Percentiles rank a stretch among this genome's conserved stretches.
Evolutionary conservation across 2,113 vertebrate genomes (phyloP).

Genomic region (Hoplias malabaricus): DNA sequence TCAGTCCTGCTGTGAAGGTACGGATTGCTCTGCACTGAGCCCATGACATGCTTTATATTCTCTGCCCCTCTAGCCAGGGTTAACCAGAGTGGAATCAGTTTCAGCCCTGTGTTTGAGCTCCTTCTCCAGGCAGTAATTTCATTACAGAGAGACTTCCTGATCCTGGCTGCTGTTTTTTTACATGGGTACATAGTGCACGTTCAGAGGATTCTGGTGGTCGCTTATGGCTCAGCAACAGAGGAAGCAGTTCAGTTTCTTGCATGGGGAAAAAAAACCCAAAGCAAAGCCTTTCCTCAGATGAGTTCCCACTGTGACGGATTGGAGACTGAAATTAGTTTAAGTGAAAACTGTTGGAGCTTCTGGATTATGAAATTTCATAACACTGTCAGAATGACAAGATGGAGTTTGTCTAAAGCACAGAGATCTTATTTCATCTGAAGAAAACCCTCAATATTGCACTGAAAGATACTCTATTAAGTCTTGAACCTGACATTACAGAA

Average conservation of each 20-base stretch:
- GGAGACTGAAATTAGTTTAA: background rate
- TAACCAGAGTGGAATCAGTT: slow-evolving; percentile 12
- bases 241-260: background rate
- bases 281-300: background rate
- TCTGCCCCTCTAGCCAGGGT: background rate
- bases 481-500: no score
- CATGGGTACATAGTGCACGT: slow-evolving; percentile 37
- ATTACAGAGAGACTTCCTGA: slow-evolving; percentile 54
- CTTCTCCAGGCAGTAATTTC: slow-evolving; percentile 49
- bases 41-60: background rate
- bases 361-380: background rate
- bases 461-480: no score
- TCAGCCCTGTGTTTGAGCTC: slow-evolving; percentile 44
- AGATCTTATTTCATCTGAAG: background rate
- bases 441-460: background rate
- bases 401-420: background rate
- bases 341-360: background rate
- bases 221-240: background rate
- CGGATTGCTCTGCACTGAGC: background rate
- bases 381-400: background rate
- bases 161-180: slow-evolving; percentile 61
- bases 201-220: background rate
- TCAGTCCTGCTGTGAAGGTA: background rate
- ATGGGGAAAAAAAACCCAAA: slow-evolving; percentile 1
- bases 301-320: background rate